Percentiles rank a stretch among this genome's conserved stretches.
Evolutionary conservation across 2,113 vertebrate genomes (phyloP).

Genomic region (Seriola dumerili): DNA sequence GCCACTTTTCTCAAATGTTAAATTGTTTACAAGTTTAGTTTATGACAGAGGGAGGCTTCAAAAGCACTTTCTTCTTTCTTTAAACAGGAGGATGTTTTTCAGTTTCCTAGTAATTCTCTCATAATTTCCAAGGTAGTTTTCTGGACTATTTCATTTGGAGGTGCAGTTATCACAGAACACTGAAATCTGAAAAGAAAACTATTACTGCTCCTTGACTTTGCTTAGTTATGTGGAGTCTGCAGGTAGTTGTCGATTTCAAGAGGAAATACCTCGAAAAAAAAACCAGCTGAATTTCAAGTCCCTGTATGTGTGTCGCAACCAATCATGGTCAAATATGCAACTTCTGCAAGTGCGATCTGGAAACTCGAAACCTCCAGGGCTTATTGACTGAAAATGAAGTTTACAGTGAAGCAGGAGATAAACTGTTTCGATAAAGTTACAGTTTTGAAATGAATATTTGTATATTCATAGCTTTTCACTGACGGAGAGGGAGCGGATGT

Average conservation of each 20-base stretch:
- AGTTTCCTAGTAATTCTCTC: not conserved
- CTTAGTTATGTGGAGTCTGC: not conserved
- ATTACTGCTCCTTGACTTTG: not conserved
- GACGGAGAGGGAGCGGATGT: no score
- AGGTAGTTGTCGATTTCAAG: not conserved
- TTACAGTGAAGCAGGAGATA: not conserved
- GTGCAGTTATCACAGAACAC: not conserved
- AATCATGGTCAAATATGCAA: no score
- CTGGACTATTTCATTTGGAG: not conserved
- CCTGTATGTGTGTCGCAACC: no score
- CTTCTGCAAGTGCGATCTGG: no score
- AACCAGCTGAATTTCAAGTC: no score
- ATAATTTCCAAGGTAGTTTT: not conserved
- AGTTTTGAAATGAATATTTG: not conserved
- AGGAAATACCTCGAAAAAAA: no score
- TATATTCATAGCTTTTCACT: not conserved
- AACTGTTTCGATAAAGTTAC: not conserved
- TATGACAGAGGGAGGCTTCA: conserved; percentile 41
- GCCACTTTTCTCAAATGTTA: conserved; percentile 57
- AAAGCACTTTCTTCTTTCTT: conserved; percentile 51
- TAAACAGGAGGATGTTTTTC: not conserved
- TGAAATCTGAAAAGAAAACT: not conserved
- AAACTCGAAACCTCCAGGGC: not conserved
- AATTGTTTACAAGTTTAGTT: conserved; percentile 54
- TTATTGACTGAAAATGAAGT: not conserved